A percentile compares a stretch with the other conserved stretches of the same genome.
Conservation (phyloP, 2,797 vertebrate species). For the Parauchenoglanis ngamensis region DNA sequence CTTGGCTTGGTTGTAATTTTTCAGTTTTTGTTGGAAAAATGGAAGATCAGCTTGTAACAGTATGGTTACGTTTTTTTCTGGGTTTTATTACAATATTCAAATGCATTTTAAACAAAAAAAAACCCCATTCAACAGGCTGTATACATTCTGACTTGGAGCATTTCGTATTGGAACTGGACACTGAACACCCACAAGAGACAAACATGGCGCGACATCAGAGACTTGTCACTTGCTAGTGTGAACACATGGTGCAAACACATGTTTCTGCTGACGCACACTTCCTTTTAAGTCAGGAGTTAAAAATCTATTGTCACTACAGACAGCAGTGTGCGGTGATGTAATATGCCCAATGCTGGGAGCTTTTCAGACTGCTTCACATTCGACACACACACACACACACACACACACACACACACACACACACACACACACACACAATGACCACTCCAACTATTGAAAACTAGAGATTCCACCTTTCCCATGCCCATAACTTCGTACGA, state of each 20-base stretch:
- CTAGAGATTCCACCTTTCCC: background rate
- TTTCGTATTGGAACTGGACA: background rate
- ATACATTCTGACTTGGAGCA: background rate
- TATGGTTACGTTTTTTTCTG: background rate
- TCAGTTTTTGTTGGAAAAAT: background rate
- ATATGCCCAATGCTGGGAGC: background rate
- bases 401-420: background rate
- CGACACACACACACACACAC: background rate
- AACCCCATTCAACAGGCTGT: background rate
- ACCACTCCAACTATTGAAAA: background rate
- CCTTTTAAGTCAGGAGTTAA: background rate
- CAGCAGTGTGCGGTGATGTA: background rate
- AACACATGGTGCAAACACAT: constrained; percentile 19
- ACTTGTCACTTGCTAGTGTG: background rate
- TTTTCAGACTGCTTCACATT: too few relatives aligned
- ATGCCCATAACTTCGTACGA: background rate
- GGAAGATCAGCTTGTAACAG: background rate
- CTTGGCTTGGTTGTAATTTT: background rate
- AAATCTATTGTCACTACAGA: background rate
- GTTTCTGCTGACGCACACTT: background rate
- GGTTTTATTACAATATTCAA: background rate
- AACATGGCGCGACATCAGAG: background rate
- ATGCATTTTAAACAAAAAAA: background rate
- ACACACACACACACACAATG: background rate
- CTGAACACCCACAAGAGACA: background rate